A percentile compares a stretch with the other conserved stretches of the same genome.
Evolutionary conservation across 2,888 invertebrate species (phyloP).

Genomic region (Sclerodermus sp.): DNA sequence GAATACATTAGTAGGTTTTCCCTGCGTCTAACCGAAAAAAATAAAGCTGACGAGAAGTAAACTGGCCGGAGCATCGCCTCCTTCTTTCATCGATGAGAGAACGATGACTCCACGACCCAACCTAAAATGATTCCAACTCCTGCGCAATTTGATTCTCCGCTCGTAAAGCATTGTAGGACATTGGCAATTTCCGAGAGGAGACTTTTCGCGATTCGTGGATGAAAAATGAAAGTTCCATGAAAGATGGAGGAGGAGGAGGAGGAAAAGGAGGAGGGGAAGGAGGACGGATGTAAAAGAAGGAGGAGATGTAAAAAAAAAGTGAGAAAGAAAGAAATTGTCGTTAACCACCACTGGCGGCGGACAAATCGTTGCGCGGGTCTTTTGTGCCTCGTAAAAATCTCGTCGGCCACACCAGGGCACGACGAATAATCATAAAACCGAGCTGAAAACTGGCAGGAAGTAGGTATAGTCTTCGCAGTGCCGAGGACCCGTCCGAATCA

Average conservation of each 20-base stretch:
- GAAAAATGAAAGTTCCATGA: too few relatives aligned
- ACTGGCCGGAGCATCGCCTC: background rate
- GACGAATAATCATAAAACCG: slow-evolving; percentile 44
- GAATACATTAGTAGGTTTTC: slow-evolving; percentile 19
- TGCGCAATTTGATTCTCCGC: too few relatives aligned
- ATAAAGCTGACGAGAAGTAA: background rate
- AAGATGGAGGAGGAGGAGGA: background rate
- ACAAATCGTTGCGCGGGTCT: slow-evolving; percentile 37
- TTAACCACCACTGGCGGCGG: slow-evolving; percentile 41
- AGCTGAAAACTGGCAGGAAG: slow-evolving; percentile 49
- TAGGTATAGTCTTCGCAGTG: slow-evolving; percentile 34
- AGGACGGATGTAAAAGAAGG: slow-evolving; percentile 15
- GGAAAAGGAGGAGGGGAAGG: slow-evolving; percentile 8
- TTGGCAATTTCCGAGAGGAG: too few relatives aligned
- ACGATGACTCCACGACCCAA: too few relatives aligned
- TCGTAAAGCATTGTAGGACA: too few relatives aligned
- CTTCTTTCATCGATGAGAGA: slow-evolving; percentile 5
- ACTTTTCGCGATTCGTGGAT: too few relatives aligned
- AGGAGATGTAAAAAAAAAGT: slow-evolving; percentile 24
- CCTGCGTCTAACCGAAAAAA: background rate
- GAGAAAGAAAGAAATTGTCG: slow-evolving; percentile 36
- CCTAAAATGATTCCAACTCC: too few relatives aligned
- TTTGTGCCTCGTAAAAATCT: slow-evolving; percentile 46
- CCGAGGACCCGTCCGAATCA: slow-evolving; percentile 49
- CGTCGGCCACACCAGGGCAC: slow-evolving; percentile 34